These are phyloP conservation scores for Gephyroberyx darwinii DNA, from an alignment of 2,797 vertebrate genomes.

Conservation along the genomic window DNA sequence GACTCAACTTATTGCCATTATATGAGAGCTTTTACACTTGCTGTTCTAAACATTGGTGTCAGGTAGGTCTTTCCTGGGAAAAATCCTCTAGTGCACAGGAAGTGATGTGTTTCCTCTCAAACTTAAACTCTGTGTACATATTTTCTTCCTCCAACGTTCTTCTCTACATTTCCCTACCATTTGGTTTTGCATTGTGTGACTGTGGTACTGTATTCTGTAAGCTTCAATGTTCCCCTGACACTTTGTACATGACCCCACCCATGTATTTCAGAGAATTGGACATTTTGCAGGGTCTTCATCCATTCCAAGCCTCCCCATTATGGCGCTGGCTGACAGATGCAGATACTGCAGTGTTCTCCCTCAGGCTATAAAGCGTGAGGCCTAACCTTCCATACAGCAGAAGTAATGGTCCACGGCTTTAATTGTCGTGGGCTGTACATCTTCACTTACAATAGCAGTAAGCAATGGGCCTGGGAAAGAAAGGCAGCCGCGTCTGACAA, in stretches of 20 bases:
- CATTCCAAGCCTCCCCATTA: slow-evolving; percentile 70
- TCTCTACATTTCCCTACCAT: too few species aligned
- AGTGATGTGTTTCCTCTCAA: neutral
- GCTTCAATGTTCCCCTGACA: too few species aligned
- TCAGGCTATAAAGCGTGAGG: slow-evolving; percentile 76
- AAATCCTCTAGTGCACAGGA: neutral
- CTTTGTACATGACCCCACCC: slow-evolving; percentile 38
- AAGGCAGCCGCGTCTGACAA: slow-evolving; percentile 79
- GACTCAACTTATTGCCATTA: too few species aligned
- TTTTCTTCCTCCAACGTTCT: neutral
- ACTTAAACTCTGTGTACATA: too few species aligned
- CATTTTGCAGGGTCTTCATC: slow-evolving; percentile 65
- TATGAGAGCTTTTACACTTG: neutral
- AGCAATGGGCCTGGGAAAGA: slow-evolving; percentile 77
- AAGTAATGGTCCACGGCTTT: slow-evolving; percentile 86
- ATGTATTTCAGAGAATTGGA: slow-evolving; percentile 27
- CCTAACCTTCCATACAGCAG: slow-evolving; percentile 77
- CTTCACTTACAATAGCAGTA: slow-evolving; percentile 84
- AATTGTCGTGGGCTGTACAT: slow-evolving; percentile 84
- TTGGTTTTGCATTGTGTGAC: too few species aligned
- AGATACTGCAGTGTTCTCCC: slow-evolving; percentile 70
- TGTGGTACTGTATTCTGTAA: neutral
- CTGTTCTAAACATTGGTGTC: slow-evolving; percentile 17
- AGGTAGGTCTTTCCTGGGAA: neutral
- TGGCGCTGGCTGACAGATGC: slow-evolving; percentile 68